These are phyloP conservation scores for Panthera uncia DNA, from an alignment of 2,113 vertebrate genomes.

Conservation along the genomic window DNA sequence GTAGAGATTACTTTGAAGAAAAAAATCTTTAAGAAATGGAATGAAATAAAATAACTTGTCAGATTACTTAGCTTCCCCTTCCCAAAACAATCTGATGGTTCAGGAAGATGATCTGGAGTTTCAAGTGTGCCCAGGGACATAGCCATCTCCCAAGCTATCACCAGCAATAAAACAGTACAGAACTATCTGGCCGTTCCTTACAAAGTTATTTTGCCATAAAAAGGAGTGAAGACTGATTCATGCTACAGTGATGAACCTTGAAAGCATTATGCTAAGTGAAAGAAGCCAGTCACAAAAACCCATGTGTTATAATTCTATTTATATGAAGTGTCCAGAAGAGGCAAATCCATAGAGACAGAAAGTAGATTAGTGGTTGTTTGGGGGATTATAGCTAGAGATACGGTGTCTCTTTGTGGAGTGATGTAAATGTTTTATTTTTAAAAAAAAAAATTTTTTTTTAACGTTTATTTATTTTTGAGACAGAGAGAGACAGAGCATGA, in stretches of 20 bases:
- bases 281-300: background rate
- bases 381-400: background rate
- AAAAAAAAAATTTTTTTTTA: too few species aligned
- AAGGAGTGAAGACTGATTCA: background rate
- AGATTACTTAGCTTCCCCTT: background rate
- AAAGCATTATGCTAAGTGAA: background rate
- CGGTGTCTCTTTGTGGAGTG: background rate
- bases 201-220: background rate
- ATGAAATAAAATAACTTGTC: background rate
- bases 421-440: background rate
- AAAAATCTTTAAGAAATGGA: too few species aligned
- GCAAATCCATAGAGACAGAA: background rate
- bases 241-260: background rate
- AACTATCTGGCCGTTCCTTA: too few species aligned
- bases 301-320: background rate
- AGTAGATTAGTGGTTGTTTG: too few species aligned
- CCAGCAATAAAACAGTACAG: background rate
- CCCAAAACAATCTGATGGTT: background rate
- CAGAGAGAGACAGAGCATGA: too few species aligned
- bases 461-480: too few species aligned
- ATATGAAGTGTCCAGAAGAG: background rate
- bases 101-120: background rate
- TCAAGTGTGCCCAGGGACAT: too few species aligned
- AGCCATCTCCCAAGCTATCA: background rate
- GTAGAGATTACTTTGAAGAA: too few species aligned